Base-by-base conservation (phyloP, 2,888 invertebrate genomes). In the Pollenia angustigena region DNA sequence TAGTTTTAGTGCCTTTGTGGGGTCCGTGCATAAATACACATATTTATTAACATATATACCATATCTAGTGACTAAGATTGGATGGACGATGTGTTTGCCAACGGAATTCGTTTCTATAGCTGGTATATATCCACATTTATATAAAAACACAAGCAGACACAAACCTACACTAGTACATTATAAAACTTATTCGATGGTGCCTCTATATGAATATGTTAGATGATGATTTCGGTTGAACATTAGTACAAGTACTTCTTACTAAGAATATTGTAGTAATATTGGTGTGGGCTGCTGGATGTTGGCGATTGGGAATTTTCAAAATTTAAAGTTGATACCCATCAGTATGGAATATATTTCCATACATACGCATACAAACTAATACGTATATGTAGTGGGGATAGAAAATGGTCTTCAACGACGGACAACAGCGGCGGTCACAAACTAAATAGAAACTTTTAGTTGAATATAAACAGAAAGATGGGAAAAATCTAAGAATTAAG, bases 291-390 rank as follows among this genome's bases (percentile, higher is more conserved):
- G 11, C 46, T 81, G 46, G 40, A 71, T 68, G 76, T 81, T 86
- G 91, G 90, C 90, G 91, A 91, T 91, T 92, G 90, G 90, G 90
- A 92, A 91, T 91, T 91, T 90, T 91, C 89, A 89, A 90, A 92
- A 90, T 90, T 91, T 91, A 89, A 89, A 91, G 90, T 90, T 90
- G 44, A 85, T 81, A 48, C 40, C 16, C 32, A 66, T 42, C 32
- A 52, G 16, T 18, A 0, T 32, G 6, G 32, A 23, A 54, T 42
- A 18, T 11, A 46, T 56, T 56, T 50, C 0, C 18, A 11, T 56
- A 46, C 12, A 56, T 44, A 46, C 42, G 10, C 9, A 16, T 14
- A 46, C n/a, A 48, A 32, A 44, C 11, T 23, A 46, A 44, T 4
- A 66, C 23, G 44, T 10, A n/a, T 42, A 69, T 54, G 40, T 14